Evolutionary conservation across 2,113 vertebrate species (phyloP).

Genomic region (Eulemur rufifrons): DNA sequence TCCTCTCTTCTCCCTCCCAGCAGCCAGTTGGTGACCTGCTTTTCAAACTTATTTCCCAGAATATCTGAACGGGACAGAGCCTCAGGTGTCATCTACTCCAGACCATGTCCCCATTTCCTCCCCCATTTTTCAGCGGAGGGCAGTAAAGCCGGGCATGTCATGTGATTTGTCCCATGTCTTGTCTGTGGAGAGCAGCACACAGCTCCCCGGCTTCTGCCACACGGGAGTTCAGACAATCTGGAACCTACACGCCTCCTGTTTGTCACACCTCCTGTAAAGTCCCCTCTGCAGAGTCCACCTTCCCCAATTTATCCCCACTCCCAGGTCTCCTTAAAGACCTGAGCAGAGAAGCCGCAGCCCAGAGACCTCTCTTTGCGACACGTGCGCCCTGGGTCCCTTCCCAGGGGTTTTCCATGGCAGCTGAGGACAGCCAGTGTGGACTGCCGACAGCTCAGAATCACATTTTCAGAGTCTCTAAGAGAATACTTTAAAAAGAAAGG

Average conservation of each 20-base stretch:
- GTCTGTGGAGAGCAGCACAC: neutral
- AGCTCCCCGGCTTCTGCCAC: neutral
- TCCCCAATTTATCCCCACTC: neutral
- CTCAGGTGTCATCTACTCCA: neutral
- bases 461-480: neutral
- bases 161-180: neutral
- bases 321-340: neutral
- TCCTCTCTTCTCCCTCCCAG: neutral
- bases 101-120: neutral
- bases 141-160: neutral
- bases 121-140: neutral
- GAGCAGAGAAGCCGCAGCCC: neutral
- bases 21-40: neutral
- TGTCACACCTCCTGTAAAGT: no score
- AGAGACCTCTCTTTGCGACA: fast-evolving
- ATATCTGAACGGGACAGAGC: neutral
- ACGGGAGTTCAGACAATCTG: neutral
- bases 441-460: neutral
- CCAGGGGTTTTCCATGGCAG: neutral
- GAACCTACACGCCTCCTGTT: neutral
- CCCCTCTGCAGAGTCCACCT: neutral
- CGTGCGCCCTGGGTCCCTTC: neutral
- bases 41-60: neutral
- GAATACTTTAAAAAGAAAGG: neutral
- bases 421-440: neutral